Evolutionary conservation across 2,888 invertebrate species (phyloP), one percentile per base, ranked within the genome.

Genomic region (Rotaria sp.): DNA sequence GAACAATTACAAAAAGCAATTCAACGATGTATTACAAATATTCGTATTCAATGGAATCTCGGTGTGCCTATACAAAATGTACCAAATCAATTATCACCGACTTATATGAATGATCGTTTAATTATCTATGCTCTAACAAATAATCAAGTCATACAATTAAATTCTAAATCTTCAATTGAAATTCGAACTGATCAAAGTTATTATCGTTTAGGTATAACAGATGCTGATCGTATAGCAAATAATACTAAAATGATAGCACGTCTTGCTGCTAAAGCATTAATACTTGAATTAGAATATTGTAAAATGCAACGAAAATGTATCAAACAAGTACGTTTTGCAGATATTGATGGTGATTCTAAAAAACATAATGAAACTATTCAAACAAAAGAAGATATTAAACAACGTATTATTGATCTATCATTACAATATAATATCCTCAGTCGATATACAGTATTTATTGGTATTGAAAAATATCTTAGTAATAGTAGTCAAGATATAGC

Each of bases 31-130:
- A 75, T 75, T 26, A 75, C 75, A 24, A 75, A 75, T 45, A 41
- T 75, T 75, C 41, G 21, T 75, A 26, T 75, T n/a, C 18, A 75
- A 75, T 75, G 75, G 75, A 75, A 75, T 75, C 75, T 75, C 45
- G 75, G 75, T 24, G 13, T 75, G 26, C 1, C 21, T 13, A 30
- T 75, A 24, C 11, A 75, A 45, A 75, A 7, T 26, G 26, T 45
- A 2, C 75, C 75, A 45, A 41, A 38, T 75, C 41, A 45, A 75
- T 75, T 45, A 38, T 8, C 75, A 13, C 75, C 38, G 13, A 45
- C 21, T 0, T 75, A 75, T 75, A 11, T 75, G 2, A 38, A 75
- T n/a, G 75, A 75, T 75, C 75, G 75, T 41, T n/a, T 75, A 30
- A 75, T 75, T 11, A 45, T 75, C 26, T 75, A 75, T n/a, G 75